Evolutionary conservation across 2,888 invertebrate genomes (phyloP).

Genomic region (Drosophila algonquin): DNA sequence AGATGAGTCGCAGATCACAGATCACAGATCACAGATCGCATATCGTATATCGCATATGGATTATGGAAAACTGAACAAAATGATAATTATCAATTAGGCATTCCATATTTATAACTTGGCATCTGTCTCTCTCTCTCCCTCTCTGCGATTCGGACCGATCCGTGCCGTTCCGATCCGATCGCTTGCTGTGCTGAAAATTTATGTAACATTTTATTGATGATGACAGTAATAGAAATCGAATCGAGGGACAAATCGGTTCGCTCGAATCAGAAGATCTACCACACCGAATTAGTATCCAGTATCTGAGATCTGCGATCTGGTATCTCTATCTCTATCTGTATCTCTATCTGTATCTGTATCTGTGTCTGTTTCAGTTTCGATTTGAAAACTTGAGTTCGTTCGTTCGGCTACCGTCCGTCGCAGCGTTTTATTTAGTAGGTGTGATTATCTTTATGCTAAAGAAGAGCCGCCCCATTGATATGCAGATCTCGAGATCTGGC

Average conservation of each 20-base stretch:
- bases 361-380: neutral
- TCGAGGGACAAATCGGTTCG: conserved; percentile 62
- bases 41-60: conserved; percentile 24
- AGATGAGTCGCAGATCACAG: conserved; percentile 30
- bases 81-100: conserved; percentile 80
- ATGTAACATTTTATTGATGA: conserved; percentile 73
- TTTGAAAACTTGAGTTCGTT: neutral
- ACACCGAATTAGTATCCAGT: neutral
- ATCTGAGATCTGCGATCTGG: neutral
- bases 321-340: neutral
- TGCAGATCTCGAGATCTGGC: conserved; percentile 46
- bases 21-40: conserved; percentile 38
- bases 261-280: neutral
- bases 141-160: no score
- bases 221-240: conserved; percentile 73
- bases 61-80: conserved; percentile 57
- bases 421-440: conserved; percentile 73
- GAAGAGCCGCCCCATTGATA: conserved; percentile 58
- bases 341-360: neutral
- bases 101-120: conserved; percentile 69
- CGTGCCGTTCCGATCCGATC: neutral
- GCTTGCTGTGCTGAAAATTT: conserved; percentile 63
- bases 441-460: conserved; percentile 77
- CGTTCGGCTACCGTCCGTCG: conserved; percentile 39
- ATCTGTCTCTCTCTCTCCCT: conserved; percentile 16